Evolutionary conservation across 53 echinoderm and acorn worm species (phyloP).

Genomic region (Henricia sp.): DNA sequence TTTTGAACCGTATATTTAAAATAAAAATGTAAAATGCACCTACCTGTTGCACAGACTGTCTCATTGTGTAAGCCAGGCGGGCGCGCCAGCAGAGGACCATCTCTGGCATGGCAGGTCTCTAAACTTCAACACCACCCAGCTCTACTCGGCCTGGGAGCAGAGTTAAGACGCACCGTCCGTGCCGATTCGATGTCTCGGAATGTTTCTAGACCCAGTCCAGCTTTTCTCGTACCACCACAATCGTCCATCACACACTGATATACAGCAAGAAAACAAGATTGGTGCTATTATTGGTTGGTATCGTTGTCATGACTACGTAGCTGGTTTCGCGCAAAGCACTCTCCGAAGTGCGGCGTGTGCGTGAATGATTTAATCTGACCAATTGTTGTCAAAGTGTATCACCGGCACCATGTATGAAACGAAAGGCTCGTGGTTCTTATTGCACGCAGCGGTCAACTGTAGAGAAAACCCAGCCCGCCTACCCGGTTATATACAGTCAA

Average conservation of each 20-base stretch:
- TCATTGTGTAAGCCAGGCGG: conserved; percentile 11
- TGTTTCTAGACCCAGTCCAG: conserved; percentile 38
- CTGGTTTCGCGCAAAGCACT: background rate
- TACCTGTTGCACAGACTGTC: conserved; percentile 46
- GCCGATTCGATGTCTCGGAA: background rate
- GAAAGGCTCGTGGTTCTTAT: background rate
- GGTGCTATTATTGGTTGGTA: conserved; percentile 36
- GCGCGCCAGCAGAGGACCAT: conserved; percentile 21
- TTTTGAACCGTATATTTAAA: too few relatives aligned
- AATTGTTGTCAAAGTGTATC: conserved; percentile 23
- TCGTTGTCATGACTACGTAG: conserved; percentile 57
- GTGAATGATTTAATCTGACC: background rate
- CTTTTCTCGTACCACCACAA: conserved; percentile 32
- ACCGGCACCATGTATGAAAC: conserved; percentile 1
- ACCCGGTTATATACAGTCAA: conserved; percentile 49
- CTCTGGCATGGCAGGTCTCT: background rate
- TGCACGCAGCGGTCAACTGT: conserved; percentile 40
- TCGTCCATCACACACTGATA: conserved; percentile 44
- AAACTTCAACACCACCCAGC: background rate
- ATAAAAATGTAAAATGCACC: too few relatives aligned
- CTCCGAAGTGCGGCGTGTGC: background rate
- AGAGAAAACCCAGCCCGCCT: conserved; percentile 10
- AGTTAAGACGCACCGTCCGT: background rate
- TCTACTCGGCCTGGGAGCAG: background rate
- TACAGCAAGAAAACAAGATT: conserved; percentile 39